Percentiles rank a stretch among this genome's conserved stretches.
phyloP scores from a whole-genome alignment of 2,113 vertebrate genomes.

The Trichechus manatus region DNA sequence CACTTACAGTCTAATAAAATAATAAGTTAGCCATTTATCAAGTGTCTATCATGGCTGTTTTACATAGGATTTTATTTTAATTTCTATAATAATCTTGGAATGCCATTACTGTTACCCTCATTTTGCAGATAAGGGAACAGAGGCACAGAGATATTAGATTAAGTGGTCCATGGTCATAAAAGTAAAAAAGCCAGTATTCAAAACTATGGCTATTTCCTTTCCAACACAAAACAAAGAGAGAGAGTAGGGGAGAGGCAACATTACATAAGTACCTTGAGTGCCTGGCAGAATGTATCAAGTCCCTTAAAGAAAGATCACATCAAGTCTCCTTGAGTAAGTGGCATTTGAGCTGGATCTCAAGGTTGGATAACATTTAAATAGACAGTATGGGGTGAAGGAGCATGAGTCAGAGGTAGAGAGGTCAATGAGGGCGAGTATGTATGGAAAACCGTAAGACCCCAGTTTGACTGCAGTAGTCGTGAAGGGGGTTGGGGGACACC shows the following conservation, averaged over 20 bases:
- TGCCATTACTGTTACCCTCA: background rate
- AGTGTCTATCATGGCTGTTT: fast-evolving
- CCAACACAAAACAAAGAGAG: background rate
- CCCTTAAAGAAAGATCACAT: background rate
- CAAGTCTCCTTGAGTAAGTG: background rate
- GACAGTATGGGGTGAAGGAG: fast-evolving
- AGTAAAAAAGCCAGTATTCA: background rate
- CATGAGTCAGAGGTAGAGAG: background rate
- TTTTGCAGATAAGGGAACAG: background rate
- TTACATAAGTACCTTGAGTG: fast-evolving
- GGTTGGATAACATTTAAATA: background rate
- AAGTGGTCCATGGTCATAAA: background rate
- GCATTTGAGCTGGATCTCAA: fast-evolving
- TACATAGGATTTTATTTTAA: background rate
- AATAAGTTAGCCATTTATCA: fast-evolving
- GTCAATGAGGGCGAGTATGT: fast-evolving
- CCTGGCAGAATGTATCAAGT: fast-evolving
- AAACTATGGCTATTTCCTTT: background rate
- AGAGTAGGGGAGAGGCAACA: fast-evolving
- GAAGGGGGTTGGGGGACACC: fast-evolving
- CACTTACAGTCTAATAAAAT: too few relatives aligned
- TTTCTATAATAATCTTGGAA: background rate
- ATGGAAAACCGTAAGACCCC: background rate
- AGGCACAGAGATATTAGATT: background rate
- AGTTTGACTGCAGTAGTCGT: fast-evolving